Evolutionary conservation across 1,140 invertebrate species (phyloP), one percentile per base, ranked within the genome.

Genomic region (Hydropsyche tenuis): DNA sequence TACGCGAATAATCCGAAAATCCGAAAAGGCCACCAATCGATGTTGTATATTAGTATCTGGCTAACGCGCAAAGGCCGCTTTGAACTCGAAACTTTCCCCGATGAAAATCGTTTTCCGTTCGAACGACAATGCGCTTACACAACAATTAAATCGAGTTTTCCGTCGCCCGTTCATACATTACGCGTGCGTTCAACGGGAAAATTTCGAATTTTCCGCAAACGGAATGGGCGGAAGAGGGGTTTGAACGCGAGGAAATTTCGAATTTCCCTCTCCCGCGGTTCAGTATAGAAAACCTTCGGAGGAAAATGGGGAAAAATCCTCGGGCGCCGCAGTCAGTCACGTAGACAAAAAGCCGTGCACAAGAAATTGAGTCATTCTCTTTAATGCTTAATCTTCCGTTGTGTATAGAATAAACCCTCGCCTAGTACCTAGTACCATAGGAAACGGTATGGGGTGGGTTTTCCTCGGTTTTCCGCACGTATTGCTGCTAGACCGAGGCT

Each of bases 381-480:
- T 70, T 70, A 70, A 70, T 70, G 68, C 68, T 70, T 70, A 70
- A 70, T 70, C 68, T 70, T 70, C 68, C 68, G 51, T 70, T 70
- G 68, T 70, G 68, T 70, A 70, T 70, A 48, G 25, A 70, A 70
- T 70, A 70, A 60, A 70, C 68, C 48, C 25, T 48, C 5, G 37
- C 4, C 6, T 23, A 56, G 51, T 11, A 51, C 7, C n/a, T n/a
- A n/a, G n/a, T n/a, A n/a, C n/a, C n/a, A n/a, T n/a, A n/a, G n/a
- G n/a, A n/a, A 43, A 16, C 16, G 14, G 2, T 48, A 48, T 12
- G 45, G 45, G 45, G 16, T 7, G 23, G 23, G 48, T 2, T 51
- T 25, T 69, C 66, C n/a, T 5, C 20, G 66, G 25, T 70, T 70
- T 70, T 70, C 68, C 68, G 68, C 68, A 70, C 68, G 68, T 70